Evolutionary conservation across 2,113 vertebrate genomes (phyloP), one percentile per base, ranked within the genome.

Genomic region (Bagarius yarrelli): DNA sequence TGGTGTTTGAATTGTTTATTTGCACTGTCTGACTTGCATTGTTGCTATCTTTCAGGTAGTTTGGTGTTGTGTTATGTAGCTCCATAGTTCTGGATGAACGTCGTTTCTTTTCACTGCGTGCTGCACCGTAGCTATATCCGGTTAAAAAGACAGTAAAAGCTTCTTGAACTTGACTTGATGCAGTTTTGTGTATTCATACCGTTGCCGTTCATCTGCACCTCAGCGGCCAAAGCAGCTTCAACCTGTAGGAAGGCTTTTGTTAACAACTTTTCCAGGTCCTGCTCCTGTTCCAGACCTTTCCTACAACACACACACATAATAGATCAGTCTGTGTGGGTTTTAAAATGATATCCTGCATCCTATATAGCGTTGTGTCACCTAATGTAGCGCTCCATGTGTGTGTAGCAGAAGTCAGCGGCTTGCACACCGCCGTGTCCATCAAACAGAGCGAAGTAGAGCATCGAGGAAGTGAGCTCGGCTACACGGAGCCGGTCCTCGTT

Each of bases 391-490:
- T 95, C 92, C 97, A 99, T 98, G 89, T 96, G 93, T 36, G 94
- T 95, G 78, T 95, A 91, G 78, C 98, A 99, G 91, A 96, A 99
- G 56, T 99, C 95, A 0, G 98, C 96, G 0, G 96, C 96, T 23
- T 95, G 94, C 0, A 95, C 89, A 2, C 98, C 98, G 0, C 97
- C 96, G 0, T 99, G 97, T 0, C 98, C 98, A 21, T 99, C 98
- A 0, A 95, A 99, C 1, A 99, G 95, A 0, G 96, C 97, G 56
- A 99, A 98, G 91, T 96, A 99, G 4, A 97, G 90, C 53, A 95
- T 85, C 77, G 90, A 91, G 21, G 94, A 90, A 0, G 93, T 95
- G 83, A 98, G 89, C 88, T 95, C 92, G 0, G 94, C 93, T 0
- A 94, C 91, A 83, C 90, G 88, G 74, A 94, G 95, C 0, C 96